phyloP scores from a whole-genome alignment of 2,888 invertebrate genomes.

The Chymomyza procnemis region DNA sequence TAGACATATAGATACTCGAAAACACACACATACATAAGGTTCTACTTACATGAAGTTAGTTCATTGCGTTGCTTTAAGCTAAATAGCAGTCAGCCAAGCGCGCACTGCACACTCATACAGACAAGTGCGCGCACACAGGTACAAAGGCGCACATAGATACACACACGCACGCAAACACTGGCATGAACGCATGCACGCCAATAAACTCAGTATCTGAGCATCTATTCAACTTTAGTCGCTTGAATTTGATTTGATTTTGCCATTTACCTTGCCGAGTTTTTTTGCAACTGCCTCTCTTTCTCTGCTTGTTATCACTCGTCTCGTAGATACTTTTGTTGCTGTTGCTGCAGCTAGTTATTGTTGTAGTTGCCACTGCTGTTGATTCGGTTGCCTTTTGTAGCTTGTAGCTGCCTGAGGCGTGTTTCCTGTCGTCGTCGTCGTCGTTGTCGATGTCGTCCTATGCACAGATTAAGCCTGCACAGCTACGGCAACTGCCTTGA shows the following conservation, averaged over 20 bases:
- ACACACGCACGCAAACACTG: not conserved
- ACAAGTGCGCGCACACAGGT: not conserved
- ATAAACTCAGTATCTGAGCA: not conserved
- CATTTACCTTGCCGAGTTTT: constrained; percentile 43
- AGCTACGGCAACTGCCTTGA: constrained; percentile 29
- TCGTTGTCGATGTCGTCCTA: not conserved
- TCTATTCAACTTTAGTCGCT: constrained; percentile 55
- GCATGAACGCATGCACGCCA: not conserved
- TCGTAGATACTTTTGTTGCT: constrained; percentile 1
- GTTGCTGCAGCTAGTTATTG: constrained; percentile 5
- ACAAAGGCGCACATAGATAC: not conserved
- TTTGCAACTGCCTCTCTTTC: not conserved
- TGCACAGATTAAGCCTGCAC: constrained; percentile 24
- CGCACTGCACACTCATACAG: not conserved
- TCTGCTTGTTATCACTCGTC: constrained; percentile 2
- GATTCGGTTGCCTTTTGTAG: constrained; percentile 27
- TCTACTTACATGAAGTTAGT: not conserved
- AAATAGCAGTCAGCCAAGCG: not conserved
- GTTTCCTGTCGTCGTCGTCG: constrained; percentile 24
- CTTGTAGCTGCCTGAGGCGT: constrained; percentile 26
- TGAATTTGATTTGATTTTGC: constrained; percentile 64
- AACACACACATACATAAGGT: too few species aligned
- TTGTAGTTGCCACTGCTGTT: constrained; percentile 16
- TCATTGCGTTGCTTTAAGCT: not conserved
- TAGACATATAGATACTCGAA: too few species aligned